Evolutionary conservation across 2,888 invertebrate species (phyloP).

Genomic region (Leptopilina drosophilae): DNA sequence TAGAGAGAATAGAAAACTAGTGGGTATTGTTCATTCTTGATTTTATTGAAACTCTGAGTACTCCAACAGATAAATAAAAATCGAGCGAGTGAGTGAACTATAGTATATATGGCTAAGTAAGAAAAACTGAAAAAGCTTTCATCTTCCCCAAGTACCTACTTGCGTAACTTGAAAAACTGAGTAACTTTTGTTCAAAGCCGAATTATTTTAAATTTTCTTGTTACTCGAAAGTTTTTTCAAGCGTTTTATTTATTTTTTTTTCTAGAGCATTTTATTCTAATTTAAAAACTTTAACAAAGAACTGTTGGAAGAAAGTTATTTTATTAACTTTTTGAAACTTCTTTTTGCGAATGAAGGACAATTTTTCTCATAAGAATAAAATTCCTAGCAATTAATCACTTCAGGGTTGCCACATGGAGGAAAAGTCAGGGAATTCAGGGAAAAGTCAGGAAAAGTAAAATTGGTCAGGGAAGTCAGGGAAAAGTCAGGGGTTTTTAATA

Average conservation of each 20-base stretch:
- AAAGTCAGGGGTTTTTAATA: too few relatives aligned
- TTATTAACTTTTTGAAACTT: background rate
- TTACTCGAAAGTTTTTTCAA: slow-evolving; percentile 2
- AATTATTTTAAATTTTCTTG: slow-evolving; percentile 16
- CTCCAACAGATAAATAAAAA: slow-evolving; percentile 24
- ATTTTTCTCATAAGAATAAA: too few relatives aligned
- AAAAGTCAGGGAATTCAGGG: too few relatives aligned
- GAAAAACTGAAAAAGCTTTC: slow-evolving; percentile 15
- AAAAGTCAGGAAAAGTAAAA: too few relatives aligned
- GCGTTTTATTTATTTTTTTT: background rate
- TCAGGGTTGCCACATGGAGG: too few relatives aligned
- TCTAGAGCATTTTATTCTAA: slow-evolving; percentile 12
- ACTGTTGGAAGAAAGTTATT: background rate
- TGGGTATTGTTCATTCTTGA: slow-evolving; percentile 14
- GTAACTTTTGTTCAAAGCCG: slow-evolving; percentile 8
- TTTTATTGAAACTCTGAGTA: slow-evolving; percentile 8
- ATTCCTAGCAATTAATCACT: too few relatives aligned
- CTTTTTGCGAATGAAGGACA: background rate
- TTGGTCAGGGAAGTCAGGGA: too few relatives aligned
- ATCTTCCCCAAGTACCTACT: background rate
- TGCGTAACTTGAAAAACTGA: background rate
- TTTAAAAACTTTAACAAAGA: slow-evolving; percentile 17
- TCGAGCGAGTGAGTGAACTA: background rate
- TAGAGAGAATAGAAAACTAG: background rate
- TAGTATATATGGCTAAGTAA: background rate